phyloP scores from a whole-genome alignment of 1,140 invertebrate species.

The Batillaria attramentaria region DNA sequence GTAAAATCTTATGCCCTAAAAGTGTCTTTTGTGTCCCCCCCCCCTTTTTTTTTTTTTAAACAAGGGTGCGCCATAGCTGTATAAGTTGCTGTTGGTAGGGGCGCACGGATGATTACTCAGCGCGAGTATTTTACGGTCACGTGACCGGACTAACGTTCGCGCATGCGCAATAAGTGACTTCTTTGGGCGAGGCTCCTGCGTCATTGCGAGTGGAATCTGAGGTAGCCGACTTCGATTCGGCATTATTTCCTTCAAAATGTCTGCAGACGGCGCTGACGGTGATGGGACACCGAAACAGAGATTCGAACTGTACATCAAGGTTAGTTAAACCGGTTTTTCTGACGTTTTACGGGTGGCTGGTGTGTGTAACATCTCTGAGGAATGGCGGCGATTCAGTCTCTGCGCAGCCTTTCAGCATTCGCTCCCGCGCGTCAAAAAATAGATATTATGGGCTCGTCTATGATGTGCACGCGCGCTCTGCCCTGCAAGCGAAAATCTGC shows the following conservation, averaged over 20 bases:
- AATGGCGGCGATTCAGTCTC: not conserved
- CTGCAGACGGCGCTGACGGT: slow-evolving; percentile 35
- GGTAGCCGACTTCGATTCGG: slow-evolving; percentile 25
- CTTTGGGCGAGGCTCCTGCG: slow-evolving; percentile 41
- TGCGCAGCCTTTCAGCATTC: too few relatives aligned
- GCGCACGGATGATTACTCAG: too few relatives aligned
- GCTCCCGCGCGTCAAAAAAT: too few relatives aligned
- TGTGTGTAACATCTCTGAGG: slow-evolving; percentile 17
- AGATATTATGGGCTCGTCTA: too few relatives aligned
- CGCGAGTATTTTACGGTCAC: slow-evolving; percentile 17
- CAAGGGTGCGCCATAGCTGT: not conserved
- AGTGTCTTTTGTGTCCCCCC: too few relatives aligned
- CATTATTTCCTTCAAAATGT: slow-evolving; percentile 35
- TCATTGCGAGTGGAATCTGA: slow-evolving; percentile 26
- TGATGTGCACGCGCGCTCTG: too few relatives aligned
- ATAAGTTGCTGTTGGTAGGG: slow-evolving; percentile 4
- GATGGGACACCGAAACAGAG: slow-evolving; percentile 40
- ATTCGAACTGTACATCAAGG: slow-evolving; percentile 59
- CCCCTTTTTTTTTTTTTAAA: not conserved
- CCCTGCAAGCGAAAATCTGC: too few relatives aligned
- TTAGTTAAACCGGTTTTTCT: slow-evolving; percentile 36
- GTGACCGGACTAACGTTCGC: slow-evolving; percentile 14
- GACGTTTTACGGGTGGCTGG: not conserved
- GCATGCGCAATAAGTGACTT: slow-evolving; percentile 28
- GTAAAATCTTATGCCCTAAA: too few relatives aligned